Evolutionary conservation across 2,888 invertebrate genomes (phyloP).

Genomic region (Schrankia costaestrigalis): DNA sequence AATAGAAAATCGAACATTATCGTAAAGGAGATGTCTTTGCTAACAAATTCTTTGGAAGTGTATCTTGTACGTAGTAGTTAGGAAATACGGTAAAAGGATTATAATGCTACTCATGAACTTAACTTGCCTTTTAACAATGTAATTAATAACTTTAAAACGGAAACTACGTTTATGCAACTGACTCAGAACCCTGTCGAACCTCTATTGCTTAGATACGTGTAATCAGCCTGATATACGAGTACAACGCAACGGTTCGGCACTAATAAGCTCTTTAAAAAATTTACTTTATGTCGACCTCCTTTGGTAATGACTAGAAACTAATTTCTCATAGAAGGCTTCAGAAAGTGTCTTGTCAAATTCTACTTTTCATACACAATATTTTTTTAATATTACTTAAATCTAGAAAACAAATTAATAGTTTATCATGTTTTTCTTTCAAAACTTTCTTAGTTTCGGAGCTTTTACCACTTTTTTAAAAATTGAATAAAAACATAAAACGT

Average conservation of each 20-base stretch:
- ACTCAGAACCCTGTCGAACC: no score
- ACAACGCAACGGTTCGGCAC: no score
- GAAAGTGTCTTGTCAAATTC: no score
- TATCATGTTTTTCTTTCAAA: conserved; percentile 24
- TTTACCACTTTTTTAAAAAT: conserved; percentile 17
- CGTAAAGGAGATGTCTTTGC: conserved; percentile 79
- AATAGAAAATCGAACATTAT: conserved; percentile 82
- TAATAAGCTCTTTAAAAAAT: no score
- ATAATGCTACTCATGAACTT: conserved; percentile 18
- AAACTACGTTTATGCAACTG: no score
- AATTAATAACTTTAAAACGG: conserved; percentile 14
- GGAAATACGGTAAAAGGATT: conserved; percentile 34
- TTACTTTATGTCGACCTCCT: no score
- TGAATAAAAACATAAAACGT: conserved; percentile 33
- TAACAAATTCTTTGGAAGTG: conserved; percentile 75
- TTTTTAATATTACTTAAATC: no score
- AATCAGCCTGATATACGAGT: no score
- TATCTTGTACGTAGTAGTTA: conserved; percentile 48
- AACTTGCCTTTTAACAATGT: conserved; percentile 6
- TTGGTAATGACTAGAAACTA: no score
- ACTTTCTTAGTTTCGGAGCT: conserved; percentile 15
- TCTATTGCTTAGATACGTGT: no score
- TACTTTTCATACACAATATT: no score
- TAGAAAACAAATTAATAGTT: conserved; percentile 7
- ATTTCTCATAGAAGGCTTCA: no score